phyloP scores from a whole-genome alignment of 1,140 invertebrate species.

The Theocolax elegans region DNA sequence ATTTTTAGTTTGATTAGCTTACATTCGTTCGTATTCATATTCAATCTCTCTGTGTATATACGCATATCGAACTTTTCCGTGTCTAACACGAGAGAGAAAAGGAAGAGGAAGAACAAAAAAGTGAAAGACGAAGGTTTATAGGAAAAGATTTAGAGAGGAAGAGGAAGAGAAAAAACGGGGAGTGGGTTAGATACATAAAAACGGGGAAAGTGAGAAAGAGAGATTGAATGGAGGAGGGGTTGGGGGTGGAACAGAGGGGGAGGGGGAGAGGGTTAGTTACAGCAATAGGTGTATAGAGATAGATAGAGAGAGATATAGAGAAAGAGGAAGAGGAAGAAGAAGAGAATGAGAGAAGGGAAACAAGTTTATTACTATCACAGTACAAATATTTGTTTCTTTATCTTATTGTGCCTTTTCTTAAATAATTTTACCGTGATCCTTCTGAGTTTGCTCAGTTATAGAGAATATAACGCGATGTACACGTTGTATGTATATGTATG shows the following conservation, averaged over 20 bases:
- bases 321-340: not conserved
- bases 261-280: not conserved
- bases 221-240: too few species aligned
- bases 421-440: not conserved
- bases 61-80: slow-evolving; percentile 23
- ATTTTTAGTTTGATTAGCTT: not conserved
- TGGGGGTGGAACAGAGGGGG: not conserved
- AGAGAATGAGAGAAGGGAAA: not conserved
- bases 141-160: too few species aligned
- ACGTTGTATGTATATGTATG: too few species aligned
- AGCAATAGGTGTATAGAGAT: too few species aligned
- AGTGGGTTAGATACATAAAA: not conserved
- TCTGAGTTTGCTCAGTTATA: too few species aligned
- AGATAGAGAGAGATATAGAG: too few species aligned
- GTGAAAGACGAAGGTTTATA: not conserved
- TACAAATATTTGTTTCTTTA: too few species aligned
- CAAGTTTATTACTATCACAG: too few species aligned
- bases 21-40: not conserved
- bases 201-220: not conserved
- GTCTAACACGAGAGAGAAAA: not conserved
- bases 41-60: not conserved
- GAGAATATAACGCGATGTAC: too few species aligned
- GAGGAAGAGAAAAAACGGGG: not conserved
- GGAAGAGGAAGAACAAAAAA: not conserved
- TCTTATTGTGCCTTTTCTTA: too few species aligned